Evolutionary conservation across 1,140 invertebrate species (phyloP).

Genomic region (Frieseomelitta varia): DNA sequence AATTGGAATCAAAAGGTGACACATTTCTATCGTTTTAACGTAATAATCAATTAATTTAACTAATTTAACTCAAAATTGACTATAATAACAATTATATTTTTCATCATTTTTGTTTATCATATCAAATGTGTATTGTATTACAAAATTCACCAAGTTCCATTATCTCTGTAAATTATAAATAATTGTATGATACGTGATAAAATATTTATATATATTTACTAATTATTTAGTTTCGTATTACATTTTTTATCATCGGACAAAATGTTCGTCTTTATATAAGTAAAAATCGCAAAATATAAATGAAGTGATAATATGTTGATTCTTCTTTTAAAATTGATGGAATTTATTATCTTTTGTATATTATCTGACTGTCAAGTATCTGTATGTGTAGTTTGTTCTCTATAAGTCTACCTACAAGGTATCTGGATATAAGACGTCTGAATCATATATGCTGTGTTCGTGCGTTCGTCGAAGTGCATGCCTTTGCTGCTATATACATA

Average conservation of each 20-base stretch:
- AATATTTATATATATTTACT: neutral
- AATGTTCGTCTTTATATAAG: neutral
- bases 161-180: neutral
- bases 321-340: neutral
- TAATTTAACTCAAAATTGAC: neutral
- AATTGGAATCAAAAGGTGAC: conserved; percentile 59
- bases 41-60: neutral
- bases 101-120: neutral
- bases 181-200: neutral
- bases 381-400: neutral
- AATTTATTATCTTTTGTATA: neutral
- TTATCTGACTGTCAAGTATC: neutral
- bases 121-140: neutral
- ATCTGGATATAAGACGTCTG: neutral
- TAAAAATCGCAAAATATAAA: neutral
- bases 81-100: neutral
- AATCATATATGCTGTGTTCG: conserved; percentile 6
- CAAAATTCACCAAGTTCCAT: neutral
- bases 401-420: neutral
- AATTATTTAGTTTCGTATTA: neutral
- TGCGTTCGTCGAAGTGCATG: conserved; percentile 1
- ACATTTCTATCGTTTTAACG: conserved; percentile 63
- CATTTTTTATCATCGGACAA: neutral
- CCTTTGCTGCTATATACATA: neutral
- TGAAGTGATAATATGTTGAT: neutral